Percentiles rank a stretch among this genome's conserved stretches.
Evolutionary conservation across 2,888 invertebrate species (phyloP).

Genomic region (Campoplex nolae): DNA sequence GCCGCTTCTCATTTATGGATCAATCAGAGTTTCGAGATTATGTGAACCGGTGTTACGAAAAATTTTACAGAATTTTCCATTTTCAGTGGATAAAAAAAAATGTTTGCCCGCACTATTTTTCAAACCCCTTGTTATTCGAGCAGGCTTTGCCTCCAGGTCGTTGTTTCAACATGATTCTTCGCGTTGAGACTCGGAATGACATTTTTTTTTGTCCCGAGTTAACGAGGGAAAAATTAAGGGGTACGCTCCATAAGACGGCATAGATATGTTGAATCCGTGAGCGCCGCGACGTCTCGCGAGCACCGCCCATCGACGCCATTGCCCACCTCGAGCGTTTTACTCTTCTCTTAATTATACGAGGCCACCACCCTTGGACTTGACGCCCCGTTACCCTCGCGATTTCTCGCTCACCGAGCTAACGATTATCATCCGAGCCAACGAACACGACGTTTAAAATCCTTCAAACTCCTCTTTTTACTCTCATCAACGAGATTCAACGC

Average conservation of each 20-base stretch:
- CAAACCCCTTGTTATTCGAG: too few species aligned
- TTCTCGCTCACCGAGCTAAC: slow-evolving; percentile 50
- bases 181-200: slow-evolving; percentile 10
- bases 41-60: too few species aligned
- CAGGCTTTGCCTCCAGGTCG: not conserved
- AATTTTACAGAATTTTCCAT: not conserved
- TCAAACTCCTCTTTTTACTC: slow-evolving; percentile 16
- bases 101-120: not conserved
- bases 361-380: slow-evolving; percentile 31
- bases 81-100: not conserved
- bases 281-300: slow-evolving; percentile 20
- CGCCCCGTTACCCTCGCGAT: slow-evolving; percentile 43
- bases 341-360: slow-evolving; percentile 67
- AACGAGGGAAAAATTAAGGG: slow-evolving; percentile 71
- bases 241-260: slow-evolving; percentile 40
- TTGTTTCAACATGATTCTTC: slow-evolving; percentile 42
- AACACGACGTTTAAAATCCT: slow-evolving; percentile 36
- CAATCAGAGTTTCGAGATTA: too few species aligned
- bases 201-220: slow-evolving; percentile 47
- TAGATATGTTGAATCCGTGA: slow-evolving; percentile 35
- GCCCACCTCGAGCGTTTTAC: not conserved
- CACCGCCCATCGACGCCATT: slow-evolving; percentile 39
- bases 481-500: slow-evolving; percentile 33
- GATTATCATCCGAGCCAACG: slow-evolving; percentile 61
- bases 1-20: too few species aligned